Percentiles rank a stretch among this genome's conserved stretches.
These are phyloP conservation scores for Rhopilema esculentum DNA, from an alignment of 30 jellyfish, hydroid and myxozoan species.

Conservation along the genomic window DNA sequence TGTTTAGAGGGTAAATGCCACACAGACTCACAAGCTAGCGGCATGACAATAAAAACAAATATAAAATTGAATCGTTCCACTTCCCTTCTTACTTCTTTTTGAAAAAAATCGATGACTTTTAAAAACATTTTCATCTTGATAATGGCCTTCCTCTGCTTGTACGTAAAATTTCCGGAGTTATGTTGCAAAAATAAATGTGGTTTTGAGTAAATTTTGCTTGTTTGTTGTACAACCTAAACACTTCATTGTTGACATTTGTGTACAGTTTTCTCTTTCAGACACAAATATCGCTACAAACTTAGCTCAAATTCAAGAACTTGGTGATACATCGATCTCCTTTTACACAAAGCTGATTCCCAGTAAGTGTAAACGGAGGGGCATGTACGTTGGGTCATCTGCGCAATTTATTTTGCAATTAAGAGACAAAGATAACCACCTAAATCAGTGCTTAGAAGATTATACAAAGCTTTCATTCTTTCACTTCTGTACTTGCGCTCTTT, in stretches of 20 bases:
- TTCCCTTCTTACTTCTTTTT: not conserved
- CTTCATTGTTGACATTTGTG: not conserved
- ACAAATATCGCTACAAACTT: no score
- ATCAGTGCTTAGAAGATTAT: conserved; percentile 3
- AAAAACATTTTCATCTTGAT: not conserved
- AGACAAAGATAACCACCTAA: not conserved
- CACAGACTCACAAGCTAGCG: no score
- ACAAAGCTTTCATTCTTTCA: conserved; percentile 14
- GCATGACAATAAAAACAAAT: no score
- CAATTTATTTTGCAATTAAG: conserved; percentile 6
- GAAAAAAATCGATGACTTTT: not conserved
- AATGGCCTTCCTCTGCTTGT: not conserved
- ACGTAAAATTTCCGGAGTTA: not conserved
- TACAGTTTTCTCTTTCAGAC: not conserved
- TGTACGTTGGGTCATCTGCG: not conserved
- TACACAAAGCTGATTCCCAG: not conserved
- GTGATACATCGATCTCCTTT: not conserved
- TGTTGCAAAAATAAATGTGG: not conserved
- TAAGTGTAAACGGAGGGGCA: not conserved
- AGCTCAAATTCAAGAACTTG: no score
- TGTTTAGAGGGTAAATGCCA: not conserved
- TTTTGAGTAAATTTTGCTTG: not conserved
- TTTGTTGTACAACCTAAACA: not conserved
- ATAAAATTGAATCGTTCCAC: not conserved
- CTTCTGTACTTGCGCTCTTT: conserved; percentile 24